Conservation (phyloP, 2,888 invertebrate genomes). For the Crossocerus cetratus region DNA sequence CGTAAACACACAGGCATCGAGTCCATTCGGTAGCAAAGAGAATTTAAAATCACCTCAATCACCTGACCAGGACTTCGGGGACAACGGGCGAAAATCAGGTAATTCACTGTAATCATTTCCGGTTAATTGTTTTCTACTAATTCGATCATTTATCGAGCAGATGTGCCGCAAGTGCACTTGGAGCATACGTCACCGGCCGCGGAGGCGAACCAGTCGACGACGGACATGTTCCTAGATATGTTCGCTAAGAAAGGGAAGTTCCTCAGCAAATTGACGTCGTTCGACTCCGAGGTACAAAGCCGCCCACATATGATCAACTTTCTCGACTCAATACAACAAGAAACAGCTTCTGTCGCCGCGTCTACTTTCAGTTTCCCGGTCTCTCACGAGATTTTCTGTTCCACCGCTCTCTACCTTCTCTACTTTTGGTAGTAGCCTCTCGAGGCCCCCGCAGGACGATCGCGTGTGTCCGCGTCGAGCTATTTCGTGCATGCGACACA, state of each 20-base stretch:
- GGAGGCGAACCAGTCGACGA: constrained; percentile 85
- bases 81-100: constrained; percentile 83
- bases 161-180: constrained; percentile 81
- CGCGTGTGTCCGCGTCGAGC: no score
- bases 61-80: constrained; percentile 74
- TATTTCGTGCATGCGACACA: no score
- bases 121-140: background rate
- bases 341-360: constrained; percentile 1
- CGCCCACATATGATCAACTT: background rate
- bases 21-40: constrained; percentile 84
- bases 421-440: background rate
- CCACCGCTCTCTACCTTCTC: background rate
- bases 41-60: constrained; percentile 83
- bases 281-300: constrained; percentile 89
- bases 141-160: constrained; percentile 52
- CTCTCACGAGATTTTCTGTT: background rate
- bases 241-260: constrained; percentile 94
- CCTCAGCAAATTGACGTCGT: constrained; percentile 91
- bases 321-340: constrained; percentile 4
- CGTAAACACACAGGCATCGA: constrained; percentile 76
- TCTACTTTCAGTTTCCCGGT: background rate
- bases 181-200: constrained; percentile 80
- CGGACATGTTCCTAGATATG: constrained; percentile 96
- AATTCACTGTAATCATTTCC: constrained; percentile 49
- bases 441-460: no score